Evolutionary conservation across 35 echinoderm and acorn worm genomes (phyloP).

Genomic region (Diadema setosum): DNA sequence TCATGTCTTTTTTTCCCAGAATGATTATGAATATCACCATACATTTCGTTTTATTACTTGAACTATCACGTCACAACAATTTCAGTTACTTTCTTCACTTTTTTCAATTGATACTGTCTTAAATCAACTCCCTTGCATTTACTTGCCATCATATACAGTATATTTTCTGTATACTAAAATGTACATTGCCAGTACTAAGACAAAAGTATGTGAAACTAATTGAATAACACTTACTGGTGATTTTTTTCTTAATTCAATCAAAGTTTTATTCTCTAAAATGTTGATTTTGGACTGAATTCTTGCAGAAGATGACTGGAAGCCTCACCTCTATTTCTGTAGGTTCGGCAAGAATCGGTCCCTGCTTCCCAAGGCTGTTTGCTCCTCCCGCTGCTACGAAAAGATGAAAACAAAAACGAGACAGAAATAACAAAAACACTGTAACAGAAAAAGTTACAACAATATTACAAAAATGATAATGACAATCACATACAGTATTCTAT

Average conservation of each 20-base stretch:
- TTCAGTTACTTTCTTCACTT: too few species aligned
- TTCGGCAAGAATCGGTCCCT: slow-evolving; percentile 44
- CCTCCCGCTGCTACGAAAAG: not conserved
- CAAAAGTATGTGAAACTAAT: not conserved
- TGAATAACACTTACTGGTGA: not conserved
- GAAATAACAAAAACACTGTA: not conserved
- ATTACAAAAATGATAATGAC: not conserved
- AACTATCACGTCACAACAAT: too few species aligned
- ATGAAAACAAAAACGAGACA: not conserved
- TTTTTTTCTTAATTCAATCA: not conserved
- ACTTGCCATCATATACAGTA: not conserved
- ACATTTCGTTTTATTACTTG: too few species aligned
- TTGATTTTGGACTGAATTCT: not conserved
- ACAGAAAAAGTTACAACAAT: too few species aligned
- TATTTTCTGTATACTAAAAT: not conserved
- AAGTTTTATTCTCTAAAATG: not conserved
- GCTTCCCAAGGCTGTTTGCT: not conserved
- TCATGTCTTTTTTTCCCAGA: too few species aligned
- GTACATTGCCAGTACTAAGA: not conserved
- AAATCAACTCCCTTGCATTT: not conserved
- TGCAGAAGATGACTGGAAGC: not conserved
- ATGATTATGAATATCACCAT: too few species aligned
- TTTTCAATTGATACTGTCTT: too few species aligned
- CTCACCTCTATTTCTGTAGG: slow-evolving; percentile 71
- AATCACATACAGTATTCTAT: too few species aligned